Evolutionary conservation across 1,140 invertebrate species (phyloP).

Genomic region (Oscheius sp.): DNA sequence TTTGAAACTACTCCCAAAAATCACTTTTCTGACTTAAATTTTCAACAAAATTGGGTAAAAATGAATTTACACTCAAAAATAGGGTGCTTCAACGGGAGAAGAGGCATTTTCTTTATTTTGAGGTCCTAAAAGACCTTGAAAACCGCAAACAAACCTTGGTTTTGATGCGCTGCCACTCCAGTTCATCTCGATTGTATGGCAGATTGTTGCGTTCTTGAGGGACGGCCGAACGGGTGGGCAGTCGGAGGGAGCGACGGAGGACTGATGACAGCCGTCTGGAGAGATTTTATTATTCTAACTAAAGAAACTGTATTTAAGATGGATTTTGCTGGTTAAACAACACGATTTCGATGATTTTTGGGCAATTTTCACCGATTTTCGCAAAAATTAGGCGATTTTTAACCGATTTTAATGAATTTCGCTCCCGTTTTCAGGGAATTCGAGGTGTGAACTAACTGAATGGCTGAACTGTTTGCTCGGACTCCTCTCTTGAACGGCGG

Average conservation of each 20-base stretch:
- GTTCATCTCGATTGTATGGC: not conserved
- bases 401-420: not conserved
- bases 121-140: not conserved
- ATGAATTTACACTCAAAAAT: no score
- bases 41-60: no score
- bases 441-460: not conserved
- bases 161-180: not conserved
- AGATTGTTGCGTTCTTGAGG: not conserved
- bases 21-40: no score
- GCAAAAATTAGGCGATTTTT: not conserved
- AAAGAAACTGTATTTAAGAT: not conserved
- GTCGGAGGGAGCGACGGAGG: not conserved
- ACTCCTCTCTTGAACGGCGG: not conserved
- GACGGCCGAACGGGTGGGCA: not conserved
- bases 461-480: not conserved
- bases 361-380: not conserved
- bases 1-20: no score
- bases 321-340: no score
- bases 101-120: not conserved
- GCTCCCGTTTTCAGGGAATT: not conserved
- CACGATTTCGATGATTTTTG: not conserved
- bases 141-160: not conserved
- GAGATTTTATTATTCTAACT: not conserved
- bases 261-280: conserved; percentile 1
- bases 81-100: no score